These are phyloP conservation scores for Yponomeuta evonymella DNA, from an alignment of 2,888 invertebrate genomes.

Conservation along the genomic window DNA sequence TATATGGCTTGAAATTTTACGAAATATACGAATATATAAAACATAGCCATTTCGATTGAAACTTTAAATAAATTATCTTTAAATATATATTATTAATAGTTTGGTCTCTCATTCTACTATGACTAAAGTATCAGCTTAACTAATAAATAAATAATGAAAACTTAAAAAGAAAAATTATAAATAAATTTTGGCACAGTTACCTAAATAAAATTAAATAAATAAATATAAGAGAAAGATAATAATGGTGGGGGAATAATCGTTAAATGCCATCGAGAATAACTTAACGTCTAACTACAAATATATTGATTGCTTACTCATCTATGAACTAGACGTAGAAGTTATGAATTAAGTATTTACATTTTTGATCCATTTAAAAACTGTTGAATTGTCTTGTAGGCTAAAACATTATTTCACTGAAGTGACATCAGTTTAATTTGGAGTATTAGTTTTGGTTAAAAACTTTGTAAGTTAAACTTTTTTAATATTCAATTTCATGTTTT, in stretches of 20 bases:
- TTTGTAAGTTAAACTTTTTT: too few relatives aligned
- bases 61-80: slow-evolving; percentile 16
- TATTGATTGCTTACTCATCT: slow-evolving; percentile 11
- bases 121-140: slow-evolving; percentile 40
- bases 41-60: slow-evolving; percentile 37
- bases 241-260: slow-evolving; percentile 47
- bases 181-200: slow-evolving; percentile 18
- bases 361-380: neutral
- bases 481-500: too few relatives aligned
- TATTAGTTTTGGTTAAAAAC: too few relatives aligned
- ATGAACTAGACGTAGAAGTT: slow-evolving; percentile 10
- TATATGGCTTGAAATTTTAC: slow-evolving; percentile 16
- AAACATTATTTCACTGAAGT: neutral
- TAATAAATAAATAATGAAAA: slow-evolving; percentile 4
- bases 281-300: slow-evolving; percentile 14
- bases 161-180: neutral
- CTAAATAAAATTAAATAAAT: slow-evolving; percentile 22
- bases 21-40: slow-evolving; percentile 25
- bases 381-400: neutral
- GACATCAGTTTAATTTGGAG: too few relatives aligned
- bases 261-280: slow-evolving; percentile 39
- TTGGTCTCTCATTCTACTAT: slow-evolving; percentile 54
- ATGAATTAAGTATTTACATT: slow-evolving; percentile 12
- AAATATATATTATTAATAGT: slow-evolving; percentile 31
- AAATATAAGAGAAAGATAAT: slow-evolving; percentile 24